Base-by-base conservation (phyloP, 2,113 vertebrate species). In the Desmodus rotundus region DNA sequence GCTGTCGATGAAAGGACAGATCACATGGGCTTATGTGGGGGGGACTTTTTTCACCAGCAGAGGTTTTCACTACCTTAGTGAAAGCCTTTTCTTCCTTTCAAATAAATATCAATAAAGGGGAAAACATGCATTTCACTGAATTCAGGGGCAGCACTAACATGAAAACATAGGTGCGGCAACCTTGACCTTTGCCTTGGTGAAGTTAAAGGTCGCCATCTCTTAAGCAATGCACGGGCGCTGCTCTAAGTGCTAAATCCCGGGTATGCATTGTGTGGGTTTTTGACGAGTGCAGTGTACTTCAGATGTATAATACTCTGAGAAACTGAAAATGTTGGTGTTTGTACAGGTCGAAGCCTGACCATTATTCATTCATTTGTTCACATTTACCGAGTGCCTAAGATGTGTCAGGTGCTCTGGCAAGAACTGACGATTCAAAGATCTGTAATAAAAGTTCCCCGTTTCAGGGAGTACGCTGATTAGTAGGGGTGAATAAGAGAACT, bases 61-160 rank as follows among this genome's bases (percentile, higher is more conserved):
- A 76, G 43, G 8, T 91, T 93, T 96, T 96, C 8, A 17, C 73
- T 45, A 54, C 65, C 15, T 28, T 9, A 67, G 76, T 50, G 33
- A 89, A 87, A 67, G 22, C 33, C 9, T 96, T 97, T 24, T 14
- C 24, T 68, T 92, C 92, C 15, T 88, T 74, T 95, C 36, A 96
- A 96, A 91, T 38, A 65, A 91, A n/a, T 65, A 14, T 8, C 11
- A 43, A 4, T 89, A 80, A n/a, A 16, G 24, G 31, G 61, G 19
- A 67, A 43, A 92, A 50, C 20, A 56, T 68, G 3, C 6, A 7
- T 68, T 11, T 50, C 28, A 28, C n/a, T 17, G 76, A 61, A 65
- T 83, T 89, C 56, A 54, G 52, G 28, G 56, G 7, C 28, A 86
- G 24, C 28, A 56, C 13, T 80, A 22, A 47, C 31, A 50, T 72